Evolutionary conservation across 1,140 invertebrate genomes (phyloP).

Genomic region (Pachypsylla venusta): DNA sequence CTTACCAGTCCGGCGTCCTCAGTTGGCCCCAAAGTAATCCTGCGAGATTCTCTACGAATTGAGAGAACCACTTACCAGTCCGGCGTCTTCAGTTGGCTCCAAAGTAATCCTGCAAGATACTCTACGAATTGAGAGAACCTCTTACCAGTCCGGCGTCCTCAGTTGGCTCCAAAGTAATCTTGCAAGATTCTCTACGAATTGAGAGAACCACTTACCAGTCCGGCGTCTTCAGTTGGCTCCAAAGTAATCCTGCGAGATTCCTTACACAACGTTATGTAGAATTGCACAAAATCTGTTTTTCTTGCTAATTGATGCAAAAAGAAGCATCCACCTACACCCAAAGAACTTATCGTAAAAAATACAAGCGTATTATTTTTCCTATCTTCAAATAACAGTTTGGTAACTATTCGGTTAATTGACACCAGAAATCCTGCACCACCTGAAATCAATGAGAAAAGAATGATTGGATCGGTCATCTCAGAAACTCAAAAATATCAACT

Average conservation of each 20-base stretch:
- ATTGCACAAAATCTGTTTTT: slow-evolving; percentile 64
- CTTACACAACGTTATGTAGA: slow-evolving; percentile 57
- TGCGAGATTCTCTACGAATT: slow-evolving; percentile 50
- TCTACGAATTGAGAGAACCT: too few species aligned
- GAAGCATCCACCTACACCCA: slow-evolving; percentile 56
- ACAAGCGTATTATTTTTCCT: slow-evolving; percentile 62
- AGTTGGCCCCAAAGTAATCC: slow-evolving; percentile 57
- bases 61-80: slow-evolving; percentile 53
- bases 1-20: slow-evolving; percentile 63
- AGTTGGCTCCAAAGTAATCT: slow-evolving; percentile 57
- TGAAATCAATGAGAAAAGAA: slow-evolving; percentile 28
- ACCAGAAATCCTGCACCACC: slow-evolving; percentile 74
- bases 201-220: slow-evolving; percentile 53
- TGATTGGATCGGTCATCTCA: too few species aligned
- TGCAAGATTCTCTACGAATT: slow-evolving; percentile 50
- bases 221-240: slow-evolving; percentile 63
- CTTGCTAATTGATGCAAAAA: slow-evolving; percentile 57
- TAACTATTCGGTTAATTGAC: slow-evolving; percentile 65
- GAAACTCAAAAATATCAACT: too few species aligned
- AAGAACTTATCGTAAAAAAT: slow-evolving; percentile 65
- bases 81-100: slow-evolving; percentile 63
- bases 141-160: slow-evolving; percentile 62
- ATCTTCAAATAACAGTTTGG: slow-evolving; percentile 57
- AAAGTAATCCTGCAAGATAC: slow-evolving; percentile 55
- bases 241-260: slow-evolving; percentile 55